Evolutionary conservation across 2,888 invertebrate species (phyloP).

Genomic region (Parnassius glacialis): DNA sequence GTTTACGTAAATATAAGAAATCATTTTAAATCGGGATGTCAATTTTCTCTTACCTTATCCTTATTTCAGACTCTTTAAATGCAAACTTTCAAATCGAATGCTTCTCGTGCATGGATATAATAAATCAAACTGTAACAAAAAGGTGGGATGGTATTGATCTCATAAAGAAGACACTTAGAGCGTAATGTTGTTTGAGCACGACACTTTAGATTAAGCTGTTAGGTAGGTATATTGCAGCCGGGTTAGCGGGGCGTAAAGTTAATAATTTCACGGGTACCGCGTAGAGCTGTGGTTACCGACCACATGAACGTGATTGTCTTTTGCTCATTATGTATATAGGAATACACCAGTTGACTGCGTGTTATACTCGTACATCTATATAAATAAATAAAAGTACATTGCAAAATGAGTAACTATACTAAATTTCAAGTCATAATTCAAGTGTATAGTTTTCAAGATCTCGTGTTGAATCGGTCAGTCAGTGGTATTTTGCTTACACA

Average conservation of each 20-base stretch:
- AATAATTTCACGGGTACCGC: slow-evolving; percentile 28
- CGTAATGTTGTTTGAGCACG: slow-evolving; percentile 17
- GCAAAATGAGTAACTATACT: no score
- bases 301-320: slow-evolving; percentile 12
- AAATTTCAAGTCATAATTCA: no score
- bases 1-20: no score
- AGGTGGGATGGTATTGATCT: neutral
- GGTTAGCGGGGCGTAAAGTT: slow-evolving; percentile 17
- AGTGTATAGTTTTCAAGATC: no score
- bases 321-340: neutral
- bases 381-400: no score
- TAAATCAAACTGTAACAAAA: neutral
- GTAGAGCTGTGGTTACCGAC: neutral
- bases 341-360: neutral
- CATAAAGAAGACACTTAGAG: neutral
- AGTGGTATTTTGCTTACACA: no score
- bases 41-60: no score
- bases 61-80: no score
- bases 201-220: slow-evolving; percentile 6
- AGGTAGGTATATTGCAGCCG: neutral
- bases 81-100: neutral
- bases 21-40: no score
- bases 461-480: no score
- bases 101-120: neutral
- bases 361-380: no score